Percentiles rank a stretch among this genome's conserved stretches.
Evolutionary conservation across 1,140 invertebrate genomes (phyloP).

Genomic region (Adelges cooleyi): DNA sequence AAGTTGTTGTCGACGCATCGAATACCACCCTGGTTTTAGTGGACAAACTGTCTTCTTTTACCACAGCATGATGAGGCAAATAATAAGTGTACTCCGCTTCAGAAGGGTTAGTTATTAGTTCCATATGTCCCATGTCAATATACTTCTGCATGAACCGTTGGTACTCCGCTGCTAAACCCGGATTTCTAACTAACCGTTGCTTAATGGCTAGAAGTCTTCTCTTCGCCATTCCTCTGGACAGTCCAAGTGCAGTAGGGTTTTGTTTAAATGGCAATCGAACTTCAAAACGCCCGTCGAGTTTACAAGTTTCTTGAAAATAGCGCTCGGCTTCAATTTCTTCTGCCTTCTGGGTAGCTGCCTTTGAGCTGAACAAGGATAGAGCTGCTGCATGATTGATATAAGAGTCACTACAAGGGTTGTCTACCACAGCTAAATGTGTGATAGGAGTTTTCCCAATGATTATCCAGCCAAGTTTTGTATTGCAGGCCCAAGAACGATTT

Average conservation of each 20-base stretch:
- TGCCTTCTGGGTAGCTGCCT: not conserved
- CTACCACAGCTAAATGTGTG: not conserved
- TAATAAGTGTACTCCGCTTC: too few relatives aligned
- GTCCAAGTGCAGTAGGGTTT: not conserved
- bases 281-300: not conserved
- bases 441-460: not conserved
- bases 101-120: not conserved
- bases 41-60: too few relatives aligned
- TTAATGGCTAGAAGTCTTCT: slow-evolving; percentile 23
- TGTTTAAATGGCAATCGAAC: not conserved
- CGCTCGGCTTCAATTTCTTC: not conserved
- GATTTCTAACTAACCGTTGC: not conserved
- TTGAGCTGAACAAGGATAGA: not conserved
- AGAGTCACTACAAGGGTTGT: not conserved
- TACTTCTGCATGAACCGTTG: slow-evolving; percentile 35
- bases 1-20: too few relatives aligned
- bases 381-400: not conserved
- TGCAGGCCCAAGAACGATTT: not conserved
- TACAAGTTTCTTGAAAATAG: not conserved
- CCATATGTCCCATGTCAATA: not conserved
- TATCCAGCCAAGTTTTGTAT: slow-evolving; percentile 20
- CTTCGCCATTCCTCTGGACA: not conserved
- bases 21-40: too few relatives aligned
- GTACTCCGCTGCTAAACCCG: slow-evolving; percentile 21
- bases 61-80: too few relatives aligned